Base-by-base conservation (phyloP, 2,888 invertebrate genomes). In the Microdon myrmicae region DNA sequence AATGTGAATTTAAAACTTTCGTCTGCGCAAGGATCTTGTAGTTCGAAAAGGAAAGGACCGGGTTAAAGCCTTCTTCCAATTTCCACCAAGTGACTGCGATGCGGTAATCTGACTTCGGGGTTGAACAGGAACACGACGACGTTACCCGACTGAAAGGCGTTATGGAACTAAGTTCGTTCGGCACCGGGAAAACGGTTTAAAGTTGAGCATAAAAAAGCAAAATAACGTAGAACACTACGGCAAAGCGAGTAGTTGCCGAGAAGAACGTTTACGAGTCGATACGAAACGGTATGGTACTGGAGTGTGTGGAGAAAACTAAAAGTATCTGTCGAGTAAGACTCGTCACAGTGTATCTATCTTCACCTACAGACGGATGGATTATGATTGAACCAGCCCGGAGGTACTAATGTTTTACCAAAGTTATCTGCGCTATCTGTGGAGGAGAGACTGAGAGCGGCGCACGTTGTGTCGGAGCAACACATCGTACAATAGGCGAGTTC, bases 131-230 rank as follows among this genome's bases (percentile, higher is more conserved):
- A 54, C 54, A 60, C 54, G 54, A 68, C 75, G 76, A 72, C 74
- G 74, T 75, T 51, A 68, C 74, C 71, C 70, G 75, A 75, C 75
- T 75, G 75, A 74, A 72, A 71, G 76, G 72, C 73, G 71, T 73
- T 73, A 70, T 71, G 71, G 74, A 73, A 77, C 77, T 77, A 70
- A 61, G 29, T 41, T 41, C 34, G 49, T 39, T 45, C 59, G 39
- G 41, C 53, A 53, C 39, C 45, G 59, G 53, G 45, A 59, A 59
- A 56, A 56, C 51, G 45, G 56, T 56, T 55, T 55, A 60, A 74
- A 61, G 32, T 51, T 47, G 37, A 32, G 16, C 34, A 41, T 34
- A 28, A 26, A 35, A 43, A 68, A 49, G 51, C 64, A 69, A 66
- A 64, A 60, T 58, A 51, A 39, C 35, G 38, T 28, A 48, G 34